Evolutionary conservation across 2,888 invertebrate genomes (phyloP).

Genomic region (Autographa pulchrina): DNA sequence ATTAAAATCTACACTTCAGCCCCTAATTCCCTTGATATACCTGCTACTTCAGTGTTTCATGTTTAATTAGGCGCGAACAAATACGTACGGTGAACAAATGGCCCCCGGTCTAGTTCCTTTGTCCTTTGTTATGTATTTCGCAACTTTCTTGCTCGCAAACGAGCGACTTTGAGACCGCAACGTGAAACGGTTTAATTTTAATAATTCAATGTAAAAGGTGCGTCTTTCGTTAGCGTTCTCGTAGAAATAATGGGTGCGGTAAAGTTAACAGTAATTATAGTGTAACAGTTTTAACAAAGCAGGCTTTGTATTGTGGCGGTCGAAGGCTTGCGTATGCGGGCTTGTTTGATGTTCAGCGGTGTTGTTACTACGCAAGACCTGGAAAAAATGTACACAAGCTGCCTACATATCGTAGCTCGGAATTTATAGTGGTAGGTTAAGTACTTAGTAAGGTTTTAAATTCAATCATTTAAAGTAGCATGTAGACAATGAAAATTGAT

Average conservation of each 20-base stretch:
- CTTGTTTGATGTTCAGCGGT: constrained; percentile 19
- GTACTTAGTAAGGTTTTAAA: too few species aligned
- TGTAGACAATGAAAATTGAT: too few species aligned
- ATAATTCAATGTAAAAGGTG: constrained; percentile 78
- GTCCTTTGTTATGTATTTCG: constrained; percentile 84
- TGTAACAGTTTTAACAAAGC: constrained; percentile 44
- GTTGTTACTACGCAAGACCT: neutral
- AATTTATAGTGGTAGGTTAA: neutral
- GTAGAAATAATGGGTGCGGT: constrained; percentile 51
- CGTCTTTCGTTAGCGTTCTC: constrained; percentile 65
- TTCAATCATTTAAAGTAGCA: too few species aligned
- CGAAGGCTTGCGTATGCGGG: constrained; percentile 20
- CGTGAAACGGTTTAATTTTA: constrained; percentile 81
- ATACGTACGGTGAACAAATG: constrained; percentile 85
- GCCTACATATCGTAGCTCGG: neutral
- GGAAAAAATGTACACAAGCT: neutral
- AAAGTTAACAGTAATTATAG: constrained; percentile 54
- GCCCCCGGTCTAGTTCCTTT: constrained; percentile 82
- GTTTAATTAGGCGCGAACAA: constrained; percentile 89
- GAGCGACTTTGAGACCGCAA: constrained; percentile 79
- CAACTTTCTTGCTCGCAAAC: constrained; percentile 84
- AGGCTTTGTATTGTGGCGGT: constrained; percentile 29
- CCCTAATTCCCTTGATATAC: constrained; percentile 73
- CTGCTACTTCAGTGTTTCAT: constrained; percentile 75
- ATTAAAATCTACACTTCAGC: constrained; percentile 67